Conservation (phyloP, 1,140 invertebrate genomes). For the Tetramorium simillimum region DNA sequence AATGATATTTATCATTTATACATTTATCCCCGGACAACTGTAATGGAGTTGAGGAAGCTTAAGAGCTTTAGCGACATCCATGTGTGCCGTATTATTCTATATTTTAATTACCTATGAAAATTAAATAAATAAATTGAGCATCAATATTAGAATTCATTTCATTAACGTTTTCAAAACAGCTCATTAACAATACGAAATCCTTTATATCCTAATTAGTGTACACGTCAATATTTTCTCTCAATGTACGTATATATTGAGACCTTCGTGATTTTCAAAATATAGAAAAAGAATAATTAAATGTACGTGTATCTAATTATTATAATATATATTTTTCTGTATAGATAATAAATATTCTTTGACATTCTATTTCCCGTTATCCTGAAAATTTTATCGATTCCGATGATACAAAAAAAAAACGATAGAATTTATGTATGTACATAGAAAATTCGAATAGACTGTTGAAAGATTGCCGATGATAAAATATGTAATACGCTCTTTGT, state of each 20-base stretch:
- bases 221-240: neutral
- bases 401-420: neutral
- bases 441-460: neutral
- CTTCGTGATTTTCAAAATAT: neutral
- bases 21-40: neutral
- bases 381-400: neutral
- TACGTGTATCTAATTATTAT: neutral
- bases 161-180: neutral
- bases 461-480: neutral
- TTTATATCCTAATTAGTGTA: neutral
- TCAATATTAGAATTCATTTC: neutral
- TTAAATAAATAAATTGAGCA: neutral
- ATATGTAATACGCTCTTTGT: neutral
- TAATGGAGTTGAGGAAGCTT: neutral
- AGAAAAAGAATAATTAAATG: neutral
- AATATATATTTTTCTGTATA: no score
- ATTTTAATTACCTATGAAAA: neutral
- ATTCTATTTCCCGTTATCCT: neutral
- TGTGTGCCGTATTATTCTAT: neutral
- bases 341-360: neutral
- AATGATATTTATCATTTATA: constrained; percentile 31
- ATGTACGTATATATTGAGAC: neutral
- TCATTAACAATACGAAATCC: neutral
- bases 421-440: neutral
- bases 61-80: neutral